Evolutionary conservation across 2,888 invertebrate species (phyloP), one percentile per base, ranked within the genome.

Genomic region (Andrena dorsata): DNA sequence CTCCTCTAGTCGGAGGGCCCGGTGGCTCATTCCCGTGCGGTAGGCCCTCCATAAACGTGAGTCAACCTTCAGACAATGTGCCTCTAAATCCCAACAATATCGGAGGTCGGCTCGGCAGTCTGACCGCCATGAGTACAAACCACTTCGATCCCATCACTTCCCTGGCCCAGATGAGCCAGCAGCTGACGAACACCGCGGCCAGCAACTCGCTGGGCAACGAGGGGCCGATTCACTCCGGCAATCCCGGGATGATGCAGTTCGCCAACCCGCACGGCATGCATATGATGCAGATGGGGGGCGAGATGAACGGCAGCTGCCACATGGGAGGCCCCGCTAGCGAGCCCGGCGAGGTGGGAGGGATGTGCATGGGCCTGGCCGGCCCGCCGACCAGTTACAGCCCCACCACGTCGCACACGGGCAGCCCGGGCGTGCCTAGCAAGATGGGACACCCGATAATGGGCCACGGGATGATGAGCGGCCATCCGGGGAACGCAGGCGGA

Each of bases 131-230:
- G 92, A 94, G 94, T 86, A 91, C 94, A 75, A 94, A 95, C 91
- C 97, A 96, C 92, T 98, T 98, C 94, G 98, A 98, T 95, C 98
- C 98, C 0, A 98, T 98, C 90, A 97, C 98, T 70, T 98, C 98
- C 8, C 95, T 98, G 91, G 98, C 98, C 74, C 98, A 98, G 94
- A 98, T 98, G 98, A 98, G 98, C 83, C 98, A 98, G 92, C 98
- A 98, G 92, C 94, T 98, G 85, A 98, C 98, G 16, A 97, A 97
- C 91, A 97, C 97, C 93, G 95, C 95, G 70, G 95, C 96, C 20
- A 95, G 95, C 89, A 94, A 93, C 61, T 95, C 96, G 20, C 95
- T 95, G 70, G 95, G 95, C 2, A 95, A 95, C 83, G 95, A 95
- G 56, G 92, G 93, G 3, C 90, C 93, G 83, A 94, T 94, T 90